Percentiles rank a stretch among this genome's conserved stretches.
Evolutionary conservation across 2,888 invertebrate species (phyloP).

Genomic region (Sabatieria punctata): DNA sequence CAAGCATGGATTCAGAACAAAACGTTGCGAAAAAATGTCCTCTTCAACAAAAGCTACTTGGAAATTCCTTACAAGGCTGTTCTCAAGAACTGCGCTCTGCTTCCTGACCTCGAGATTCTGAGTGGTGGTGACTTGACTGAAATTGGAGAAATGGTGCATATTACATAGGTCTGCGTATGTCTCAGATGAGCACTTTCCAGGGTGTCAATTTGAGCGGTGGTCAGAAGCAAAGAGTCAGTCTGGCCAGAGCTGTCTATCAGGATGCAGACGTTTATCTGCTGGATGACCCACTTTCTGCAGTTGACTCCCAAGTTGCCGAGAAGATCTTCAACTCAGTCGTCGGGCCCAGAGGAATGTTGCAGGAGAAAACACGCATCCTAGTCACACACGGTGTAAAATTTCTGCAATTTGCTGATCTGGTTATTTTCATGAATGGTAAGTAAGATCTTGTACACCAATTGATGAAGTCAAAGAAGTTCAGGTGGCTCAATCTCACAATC

Average conservation of each 20-base stretch:
- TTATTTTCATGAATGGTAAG: too few species aligned
- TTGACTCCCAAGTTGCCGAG: conserved; percentile 72
- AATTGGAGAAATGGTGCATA: conserved; percentile 87
- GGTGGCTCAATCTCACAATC: too few species aligned
- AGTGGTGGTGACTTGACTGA: conserved; percentile 77
- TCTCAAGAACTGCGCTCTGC: conserved; percentile 70
- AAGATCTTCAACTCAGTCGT: conserved; percentile 76
- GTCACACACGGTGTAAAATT: conserved; percentile 72
- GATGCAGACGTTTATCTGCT: conserved; percentile 65
- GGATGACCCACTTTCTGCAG: conserved; percentile 78
- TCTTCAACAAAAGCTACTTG: conserved; percentile 63
- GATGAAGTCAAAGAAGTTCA: too few species aligned
- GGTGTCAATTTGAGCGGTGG: conserved; percentile 71
- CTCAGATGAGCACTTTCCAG: too few species aligned
- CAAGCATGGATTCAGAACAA: conserved; percentile 96
- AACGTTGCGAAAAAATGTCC: conserved; percentile 69
- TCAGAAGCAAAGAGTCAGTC: conserved; percentile 62
- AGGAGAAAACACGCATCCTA: conserved; percentile 42
- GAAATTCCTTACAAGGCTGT: conserved; percentile 55
- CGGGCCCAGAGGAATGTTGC: too few species aligned
- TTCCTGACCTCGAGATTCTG: conserved; percentile 71
- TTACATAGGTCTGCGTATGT: too few species aligned
- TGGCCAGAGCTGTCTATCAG: conserved; percentile 41
- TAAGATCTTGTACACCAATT: too few species aligned
- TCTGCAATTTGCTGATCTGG: conserved; percentile 33